Evolutionary conservation across 2,113 vertebrate genomes (phyloP).

Genomic region (Cololabis saira): DNA sequence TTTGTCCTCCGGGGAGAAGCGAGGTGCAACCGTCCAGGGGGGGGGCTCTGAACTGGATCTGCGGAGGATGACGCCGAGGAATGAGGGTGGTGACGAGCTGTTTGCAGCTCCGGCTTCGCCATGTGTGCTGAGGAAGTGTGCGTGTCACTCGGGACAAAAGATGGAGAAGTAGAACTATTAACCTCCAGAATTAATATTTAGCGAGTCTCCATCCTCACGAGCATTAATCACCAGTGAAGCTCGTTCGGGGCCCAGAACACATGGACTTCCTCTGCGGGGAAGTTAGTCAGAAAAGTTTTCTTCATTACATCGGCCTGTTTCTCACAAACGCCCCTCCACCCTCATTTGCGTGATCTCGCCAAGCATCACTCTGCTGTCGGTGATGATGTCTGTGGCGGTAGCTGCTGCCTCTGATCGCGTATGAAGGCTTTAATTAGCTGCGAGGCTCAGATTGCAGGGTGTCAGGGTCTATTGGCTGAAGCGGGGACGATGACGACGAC

Average conservation of each 20-base stretch:
- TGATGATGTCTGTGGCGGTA: slow-evolving; percentile 33
- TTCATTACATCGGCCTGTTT: slow-evolving; percentile 21
- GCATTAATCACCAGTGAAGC: not conserved
- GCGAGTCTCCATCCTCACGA: not conserved
- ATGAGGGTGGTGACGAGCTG: slow-evolving; percentile 18
- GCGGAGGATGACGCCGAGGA: not conserved
- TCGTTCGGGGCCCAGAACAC: not conserved
- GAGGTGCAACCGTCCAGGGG: slow-evolving; percentile 71
- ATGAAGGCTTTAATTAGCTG: slow-evolving; percentile 70
- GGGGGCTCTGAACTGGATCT: slow-evolving; percentile 6
- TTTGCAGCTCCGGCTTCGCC: slow-evolving; percentile 15
- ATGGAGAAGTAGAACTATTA: slow-evolving; percentile 21
- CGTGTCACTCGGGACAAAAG: slow-evolving; percentile 32
- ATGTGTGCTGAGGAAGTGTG: slow-evolving; percentile 60
- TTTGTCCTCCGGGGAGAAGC: slow-evolving; percentile 60
- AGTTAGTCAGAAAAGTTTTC: slow-evolving; percentile 64
- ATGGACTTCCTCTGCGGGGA: not conserved
- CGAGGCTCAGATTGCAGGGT: slow-evolving; percentile 53
- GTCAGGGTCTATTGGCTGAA: slow-evolving; percentile 64
- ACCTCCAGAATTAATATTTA: not conserved
- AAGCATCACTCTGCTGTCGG: slow-evolving; percentile 77
- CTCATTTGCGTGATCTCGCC: slow-evolving; percentile 76
- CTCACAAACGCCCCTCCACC: slow-evolving; percentile 42
- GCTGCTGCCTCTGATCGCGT: slow-evolving; percentile 38
- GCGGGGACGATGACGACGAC: slow-evolving; percentile 10